Percentiles rank a stretch among this genome's conserved stretches.
Conservation (phyloP, 37 sponge, comb jelly and placozoan genomes). For the Sycon ciliatum region DNA sequence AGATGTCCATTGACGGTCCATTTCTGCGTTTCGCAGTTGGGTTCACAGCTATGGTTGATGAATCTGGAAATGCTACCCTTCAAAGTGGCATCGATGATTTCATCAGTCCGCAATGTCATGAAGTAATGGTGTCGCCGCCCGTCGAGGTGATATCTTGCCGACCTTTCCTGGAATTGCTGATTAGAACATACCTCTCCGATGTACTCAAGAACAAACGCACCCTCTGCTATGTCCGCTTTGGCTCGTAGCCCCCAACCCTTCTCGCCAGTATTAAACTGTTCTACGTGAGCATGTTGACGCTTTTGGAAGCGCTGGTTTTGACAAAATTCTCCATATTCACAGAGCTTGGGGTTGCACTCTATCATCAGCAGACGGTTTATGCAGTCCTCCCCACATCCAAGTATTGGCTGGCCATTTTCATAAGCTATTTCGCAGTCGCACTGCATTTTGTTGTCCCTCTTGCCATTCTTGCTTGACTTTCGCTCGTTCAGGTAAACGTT, state of each 20-base stretch:
- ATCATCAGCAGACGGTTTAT: constrained; percentile 91
- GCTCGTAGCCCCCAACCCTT: constrained; percentile 93
- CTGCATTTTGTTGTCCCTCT: too few relatives aligned
- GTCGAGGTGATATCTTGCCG: constrained; percentile 58
- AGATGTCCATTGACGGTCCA: constrained; percentile 90
- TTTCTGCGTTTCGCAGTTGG: constrained; percentile 99
- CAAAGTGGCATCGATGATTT: constrained; percentile 91
- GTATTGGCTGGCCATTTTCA: too few relatives aligned
- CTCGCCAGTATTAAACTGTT: constrained; percentile 78
- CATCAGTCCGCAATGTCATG: constrained; percentile 86
- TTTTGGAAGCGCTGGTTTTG: constrained; percentile 2
- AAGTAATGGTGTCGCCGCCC: constrained; percentile 91
- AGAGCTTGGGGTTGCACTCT: constrained; percentile 62
- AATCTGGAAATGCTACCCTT: constrained; percentile 83
- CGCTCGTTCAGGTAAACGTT: too few relatives aligned
- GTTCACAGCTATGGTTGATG: constrained; percentile 99
- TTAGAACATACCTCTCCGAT: constrained; percentile 87
- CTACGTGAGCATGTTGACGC: constrained; percentile 62
- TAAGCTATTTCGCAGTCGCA: too few relatives aligned
- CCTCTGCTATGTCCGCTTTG: constrained; percentile 33
- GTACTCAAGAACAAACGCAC: constrained; percentile 91
- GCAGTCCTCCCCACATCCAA: constrained; percentile 85
- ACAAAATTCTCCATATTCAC: constrained; percentile 12
- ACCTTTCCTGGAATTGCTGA: constrained; percentile 70
- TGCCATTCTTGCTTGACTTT: too few relatives aligned